Base-by-base conservation (phyloP, 2,797 vertebrate species). In the Buceros bicornis region DNA sequence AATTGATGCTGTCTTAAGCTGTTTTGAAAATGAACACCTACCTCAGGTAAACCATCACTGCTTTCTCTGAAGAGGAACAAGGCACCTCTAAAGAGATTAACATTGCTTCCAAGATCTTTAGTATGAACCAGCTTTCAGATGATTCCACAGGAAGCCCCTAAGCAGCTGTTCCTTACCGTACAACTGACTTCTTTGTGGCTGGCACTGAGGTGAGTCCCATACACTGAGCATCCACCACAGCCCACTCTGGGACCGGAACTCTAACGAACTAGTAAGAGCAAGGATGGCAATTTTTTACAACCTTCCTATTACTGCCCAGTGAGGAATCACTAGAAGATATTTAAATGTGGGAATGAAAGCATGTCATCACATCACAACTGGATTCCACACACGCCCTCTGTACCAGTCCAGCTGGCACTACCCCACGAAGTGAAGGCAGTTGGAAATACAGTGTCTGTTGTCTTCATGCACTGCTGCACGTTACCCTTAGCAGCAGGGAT, bases 381-480 rank as follows among this genome's bases (percentile, higher is more conserved):
- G 51, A 91, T 82, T 79, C 53, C 53, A 16, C 6, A 7, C 25
- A 57, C 40, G 77, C 56, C 42, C 64, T 87, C 54, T 84, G 67
- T 90, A 77, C 16, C 16, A 45, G 8, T 47, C 60, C 78, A 85
- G 78, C 45, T 93, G 86, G 86, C 88, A 80, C 31, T 62, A 37
- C 13, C 60, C 51, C 61, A 71, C 2, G 0, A 92, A 70, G 18
- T 6, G 7, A 33, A 84, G 48, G 88, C 66, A 88, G 48, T 8
- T 48, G 66, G 51, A 88, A 93, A 83, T 10, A 91, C 31, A 70
- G 73, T 40, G 37, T 53, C 70, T 80, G 91, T 33, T 67, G 51
- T 87, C 86, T 87, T 84, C 85, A 73, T 72, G 86, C 64, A 54
- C 66, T 82, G 66, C 70, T 77, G 91, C 91, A 95, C 24, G 12